Percentiles rank a stretch among this genome's conserved stretches.
Conservation (phyloP, 2,113 vertebrate species). For the Cochlearius cochlearius region DNA sequence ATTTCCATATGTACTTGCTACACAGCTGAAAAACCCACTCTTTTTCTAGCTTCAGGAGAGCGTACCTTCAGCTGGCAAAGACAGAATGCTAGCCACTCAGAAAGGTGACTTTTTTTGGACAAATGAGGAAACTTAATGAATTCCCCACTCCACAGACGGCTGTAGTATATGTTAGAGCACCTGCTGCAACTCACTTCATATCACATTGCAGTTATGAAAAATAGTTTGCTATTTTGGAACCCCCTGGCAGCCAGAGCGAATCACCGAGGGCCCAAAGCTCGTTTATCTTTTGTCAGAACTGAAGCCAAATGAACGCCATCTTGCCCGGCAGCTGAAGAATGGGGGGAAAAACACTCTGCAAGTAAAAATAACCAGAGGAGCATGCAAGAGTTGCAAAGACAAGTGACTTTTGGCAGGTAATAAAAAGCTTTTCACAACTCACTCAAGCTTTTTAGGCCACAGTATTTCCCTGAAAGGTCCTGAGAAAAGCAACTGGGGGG, state of each 20-base stretch:
- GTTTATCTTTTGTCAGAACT: constrained; percentile 99
- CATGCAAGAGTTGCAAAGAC: constrained; percentile 81
- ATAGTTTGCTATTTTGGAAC: constrained; percentile 99
- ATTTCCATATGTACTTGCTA: background rate
- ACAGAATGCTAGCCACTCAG: constrained; percentile 47
- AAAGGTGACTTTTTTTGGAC: constrained; percentile 74
- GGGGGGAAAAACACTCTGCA: constrained; percentile 79
- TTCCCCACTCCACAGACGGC: constrained; percentile 80
- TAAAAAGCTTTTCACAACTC: constrained; percentile 77
- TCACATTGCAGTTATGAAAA: constrained; percentile 98
- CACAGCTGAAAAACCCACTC: background rate
- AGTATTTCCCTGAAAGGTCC: background rate
- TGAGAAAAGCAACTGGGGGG: background rate
- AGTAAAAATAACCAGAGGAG: constrained; percentile 92
- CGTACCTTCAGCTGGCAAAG: constrained; percentile 52
- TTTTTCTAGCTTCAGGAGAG: background rate
- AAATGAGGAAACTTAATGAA: constrained; percentile 83
- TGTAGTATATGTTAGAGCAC: constrained; percentile 86
- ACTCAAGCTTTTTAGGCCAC: constrained; percentile 6
- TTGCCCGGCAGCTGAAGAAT: constrained; percentile 95
- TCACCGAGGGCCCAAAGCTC: constrained; percentile 95
- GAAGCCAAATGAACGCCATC: constrained; percentile 96
- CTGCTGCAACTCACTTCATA: constrained; percentile 92
- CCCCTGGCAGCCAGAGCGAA: constrained; percentile 97
- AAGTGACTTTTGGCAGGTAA: constrained; percentile 83